Conservation (phyloP, 1,140 invertebrate species). For the Gyrodactylus salaris region DNA sequence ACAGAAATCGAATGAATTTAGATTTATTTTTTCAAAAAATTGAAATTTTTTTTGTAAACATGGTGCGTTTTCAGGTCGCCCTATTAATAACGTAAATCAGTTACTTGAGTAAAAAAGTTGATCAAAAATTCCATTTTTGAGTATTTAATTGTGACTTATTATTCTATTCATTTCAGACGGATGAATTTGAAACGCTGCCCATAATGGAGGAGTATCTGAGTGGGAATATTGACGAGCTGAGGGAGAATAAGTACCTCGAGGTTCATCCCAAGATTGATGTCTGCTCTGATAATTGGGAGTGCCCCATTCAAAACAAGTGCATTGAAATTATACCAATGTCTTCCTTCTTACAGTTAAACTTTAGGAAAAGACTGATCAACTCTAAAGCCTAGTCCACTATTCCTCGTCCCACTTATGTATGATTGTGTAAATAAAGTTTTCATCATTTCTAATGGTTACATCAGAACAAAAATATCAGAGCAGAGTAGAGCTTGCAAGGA, state of each 20-base stretch:
- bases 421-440: no score
- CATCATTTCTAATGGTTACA: no score
- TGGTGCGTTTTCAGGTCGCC: no score
- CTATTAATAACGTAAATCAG: not conserved
- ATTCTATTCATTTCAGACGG: not conserved
- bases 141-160: not conserved
- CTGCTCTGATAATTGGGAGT: not conserved
- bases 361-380: not conserved
- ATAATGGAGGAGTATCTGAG: not conserved
- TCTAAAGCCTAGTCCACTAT: no score
- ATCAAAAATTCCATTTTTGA: not conserved
- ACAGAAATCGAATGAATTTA: no score
- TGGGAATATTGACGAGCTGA: not conserved
- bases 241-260: not conserved
- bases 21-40: no score
- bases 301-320: not conserved
- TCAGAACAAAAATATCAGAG: no score
- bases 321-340: not conserved
- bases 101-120: not conserved
- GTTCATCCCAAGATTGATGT: not conserved
- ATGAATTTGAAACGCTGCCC: not conserved
- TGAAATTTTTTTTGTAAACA: no score
- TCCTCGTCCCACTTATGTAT: no score
- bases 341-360: not conserved
- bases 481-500: no score